Evolutionary conservation across 2,113 vertebrate genomes (phyloP), one percentile per base, ranked within the genome.

Genomic region (Epinephelus fuscoguttatus): DNA sequence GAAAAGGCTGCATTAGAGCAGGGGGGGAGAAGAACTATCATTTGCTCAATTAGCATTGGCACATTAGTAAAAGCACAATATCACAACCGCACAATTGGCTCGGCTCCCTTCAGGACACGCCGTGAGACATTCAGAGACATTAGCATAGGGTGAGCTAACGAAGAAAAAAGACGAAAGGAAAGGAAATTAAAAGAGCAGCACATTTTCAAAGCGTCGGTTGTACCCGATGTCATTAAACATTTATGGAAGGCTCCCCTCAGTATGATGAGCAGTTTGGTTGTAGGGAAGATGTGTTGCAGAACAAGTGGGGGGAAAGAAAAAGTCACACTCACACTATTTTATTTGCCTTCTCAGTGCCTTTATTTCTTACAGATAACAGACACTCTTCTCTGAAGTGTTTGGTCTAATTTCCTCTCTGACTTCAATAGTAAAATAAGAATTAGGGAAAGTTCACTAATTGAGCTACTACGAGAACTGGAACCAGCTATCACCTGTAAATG

Each of bases 151-250:
- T 94, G 95, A 94, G 96, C 96, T 97, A 98, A 98, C 96, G 94
- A 98, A 98, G 96, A 97, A 82, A 96, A 96, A 96, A 96, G 96
- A 97, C 96, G 94, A 96, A 96, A 96, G 96, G 96, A 96, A 97
- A 96, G 96, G 96, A 97, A 96, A 97, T 96, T 96, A 96, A 88
- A 97, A 97, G 95, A 96, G 96, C 96, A 97, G 96, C 97, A 96
- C 96, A 97, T 98, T 98, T 95, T 98, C 97, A 97, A 98, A 98
- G 97, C 96, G 94, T 92, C 93, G 95, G 94, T 97, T 97, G 96
- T 96, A 96, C 96, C 96, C 96, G 94, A 96, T 96, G 96, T 96
- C 97, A 98, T 99, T 98, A 99, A 99, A 99, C 97, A 98, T 99
- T 96, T 96, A 99, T 98, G 97, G 94, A 97, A 97, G 96, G 96